Percentiles rank a stretch among this genome's conserved stretches.
These are phyloP conservation scores for Clarias platycephalus DNA, from an alignment of 2,797 vertebrate species.

Conservation along the genomic window DNA sequence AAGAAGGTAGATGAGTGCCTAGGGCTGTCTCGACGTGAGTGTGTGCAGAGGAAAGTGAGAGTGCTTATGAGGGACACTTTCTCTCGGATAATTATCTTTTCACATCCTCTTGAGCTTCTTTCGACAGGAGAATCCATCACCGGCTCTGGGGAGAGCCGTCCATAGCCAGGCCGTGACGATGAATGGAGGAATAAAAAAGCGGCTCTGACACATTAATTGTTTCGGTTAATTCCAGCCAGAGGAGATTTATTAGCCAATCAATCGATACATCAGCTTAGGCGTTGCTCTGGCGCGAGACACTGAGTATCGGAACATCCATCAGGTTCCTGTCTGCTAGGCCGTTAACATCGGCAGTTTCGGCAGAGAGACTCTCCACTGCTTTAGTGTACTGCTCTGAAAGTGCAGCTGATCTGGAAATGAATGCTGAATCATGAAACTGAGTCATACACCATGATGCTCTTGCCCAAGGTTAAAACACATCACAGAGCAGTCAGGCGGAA, in stretches of 20 bases:
- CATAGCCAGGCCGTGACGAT: conserved; percentile 48
- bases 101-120: conserved; percentile 52
- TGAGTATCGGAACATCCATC: conserved; percentile 46
- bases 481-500: neutral
- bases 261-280: conserved; percentile 64
- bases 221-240: conserved; percentile 79
- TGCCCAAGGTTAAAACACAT: conserved; percentile 28
- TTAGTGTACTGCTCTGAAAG: conserved; percentile 3
- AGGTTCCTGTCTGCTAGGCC: conserved; percentile 15
- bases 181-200: conserved; percentile 62
- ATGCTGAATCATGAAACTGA: conserved; percentile 30
- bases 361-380: conserved; percentile 9
- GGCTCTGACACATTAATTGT: conserved; percentile 81
- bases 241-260: conserved; percentile 79
- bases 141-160: conserved; percentile 58
- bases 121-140: conserved; percentile 70
- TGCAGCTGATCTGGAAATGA: conserved; percentile 20
- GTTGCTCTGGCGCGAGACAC: conserved; percentile 56
- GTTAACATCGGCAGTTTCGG: conserved; percentile 33
- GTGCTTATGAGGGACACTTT: conserved; percentile 37
- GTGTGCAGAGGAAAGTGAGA: conserved; percentile 19
- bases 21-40: conserved; percentile 44
- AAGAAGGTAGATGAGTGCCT: conserved; percentile 15
- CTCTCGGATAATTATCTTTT: conserved; percentile 55
- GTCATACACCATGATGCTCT: conserved; percentile 7